Evolutionary conservation across 1,140 invertebrate genomes (phyloP).

Genomic region (Aradophagus sp.): DNA sequence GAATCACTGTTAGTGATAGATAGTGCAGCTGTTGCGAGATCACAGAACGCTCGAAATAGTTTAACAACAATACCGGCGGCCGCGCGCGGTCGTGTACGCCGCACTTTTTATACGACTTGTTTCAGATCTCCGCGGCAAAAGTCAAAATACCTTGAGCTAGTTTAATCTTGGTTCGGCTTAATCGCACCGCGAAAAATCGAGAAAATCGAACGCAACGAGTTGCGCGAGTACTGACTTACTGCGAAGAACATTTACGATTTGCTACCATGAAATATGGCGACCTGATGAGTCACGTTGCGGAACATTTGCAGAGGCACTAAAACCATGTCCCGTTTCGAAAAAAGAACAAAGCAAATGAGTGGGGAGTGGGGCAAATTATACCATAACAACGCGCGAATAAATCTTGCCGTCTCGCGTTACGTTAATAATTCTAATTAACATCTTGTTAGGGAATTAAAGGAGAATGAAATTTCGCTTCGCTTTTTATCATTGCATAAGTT

Average conservation of each 20-base stretch:
- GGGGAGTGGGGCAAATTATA: slow-evolving; percentile 17
- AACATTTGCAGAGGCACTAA: slow-evolving; percentile 49
- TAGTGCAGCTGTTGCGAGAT: slow-evolving; percentile 72
- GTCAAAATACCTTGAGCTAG: slow-evolving; percentile 30
- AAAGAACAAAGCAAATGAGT: slow-evolving; percentile 22
- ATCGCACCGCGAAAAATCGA: slow-evolving; percentile 37
- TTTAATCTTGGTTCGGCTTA: slow-evolving; percentile 41
- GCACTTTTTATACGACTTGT: slow-evolving; percentile 12
- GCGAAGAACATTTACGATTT: slow-evolving; percentile 52
- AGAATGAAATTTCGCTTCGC: slow-evolving; percentile 6
- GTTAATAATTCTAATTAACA: slow-evolving; percentile 37
- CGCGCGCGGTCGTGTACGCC: slow-evolving; percentile 14
- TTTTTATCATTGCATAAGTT: slow-evolving; percentile 5
- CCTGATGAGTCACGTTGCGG: slow-evolving; percentile 53
- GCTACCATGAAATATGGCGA: slow-evolving; percentile 48
- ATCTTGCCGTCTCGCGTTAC: slow-evolving; percentile 24
- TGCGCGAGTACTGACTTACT: slow-evolving; percentile 35
- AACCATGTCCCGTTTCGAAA: slow-evolving; percentile 26
- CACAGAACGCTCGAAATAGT: slow-evolving; percentile 72
- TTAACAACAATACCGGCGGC: slow-evolving; percentile 52
- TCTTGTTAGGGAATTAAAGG: slow-evolving; percentile 25
- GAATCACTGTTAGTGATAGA: slow-evolving; percentile 74
- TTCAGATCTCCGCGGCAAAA: slow-evolving; percentile 14
- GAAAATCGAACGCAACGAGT: slow-evolving; percentile 38
- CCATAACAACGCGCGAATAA: slow-evolving; percentile 22